Base-by-base conservation (phyloP, 1,140 invertebrate genomes). In the Drosophila serrata region DNA sequence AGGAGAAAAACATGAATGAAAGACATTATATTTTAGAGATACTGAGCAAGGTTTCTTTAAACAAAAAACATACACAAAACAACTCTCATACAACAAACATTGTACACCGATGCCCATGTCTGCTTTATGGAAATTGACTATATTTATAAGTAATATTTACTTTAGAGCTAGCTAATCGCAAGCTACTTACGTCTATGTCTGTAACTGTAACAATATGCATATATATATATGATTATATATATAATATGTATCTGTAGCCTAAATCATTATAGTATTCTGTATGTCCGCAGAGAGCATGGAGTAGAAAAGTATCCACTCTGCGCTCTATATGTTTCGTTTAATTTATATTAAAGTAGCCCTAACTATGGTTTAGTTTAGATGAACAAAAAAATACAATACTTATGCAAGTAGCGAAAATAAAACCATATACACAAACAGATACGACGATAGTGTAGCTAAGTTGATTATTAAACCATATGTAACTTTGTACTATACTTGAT, bases 81-180 rank as follows among this genome's bases (percentile, higher is more conserved):
- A 68, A 67, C 46, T 68, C 55, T 77, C 73, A 75, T 64, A 49
- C 59, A 67, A 35, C 22, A 29, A 29, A 63, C 43, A 68, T 64
- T 37, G 60, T 45, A 77, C 43, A 60, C 65, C 62, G 65, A 69
- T 69, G 65, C 57, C 58, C 40, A 46, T 58, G 75, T 79, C 76
- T 79, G 75, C 76, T 79, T 63, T 56, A 76, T 63, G 63, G 64
- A 70, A 57, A 79, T 70, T 80, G 84, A 88, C 84, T 88, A 80
- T 75, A 58, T 77, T 51, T 46, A 81, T 75, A 88, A 90, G 85
- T 88, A 90, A 88, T 88, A 88, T 90, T 88, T 88, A 88, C 81
- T 88, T 90, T 75, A 64, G 59, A 64, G 55, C 6, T 45, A 45
- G 19, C 13, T 15, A 33, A 12, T 6, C 37, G 37, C 37, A 6